Base-by-base conservation (phyloP, 2,888 invertebrate genomes). In the Pandemis corylana region DNA sequence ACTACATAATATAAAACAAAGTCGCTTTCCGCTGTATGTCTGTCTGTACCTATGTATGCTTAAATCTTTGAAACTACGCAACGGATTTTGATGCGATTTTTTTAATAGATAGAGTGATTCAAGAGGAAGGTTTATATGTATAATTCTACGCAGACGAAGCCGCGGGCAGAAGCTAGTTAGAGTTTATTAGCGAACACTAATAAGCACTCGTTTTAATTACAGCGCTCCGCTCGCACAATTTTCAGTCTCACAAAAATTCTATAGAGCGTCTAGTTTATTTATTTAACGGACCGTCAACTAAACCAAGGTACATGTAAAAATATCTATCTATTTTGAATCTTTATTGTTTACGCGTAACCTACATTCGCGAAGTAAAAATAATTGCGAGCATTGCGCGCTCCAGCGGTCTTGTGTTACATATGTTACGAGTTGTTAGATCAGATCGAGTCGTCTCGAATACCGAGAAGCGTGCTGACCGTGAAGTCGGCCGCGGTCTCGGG, bases 361-460 rank as follows among this genome's bases (percentile, higher is more conserved):
- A 89, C 78, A 86, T 87, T 83, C 78, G 80, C 76, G 78, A 77
- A 78, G 81, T 83, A 84, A 84, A 84, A 75, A 66, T 85, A 84
- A 86, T 85, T 84, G 82, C 80, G 81, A 79, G 75, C 76, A 77
- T 82, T 82, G 78, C 82, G 79, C 84, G 87, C 80, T 83, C 84
- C 81, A 85, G 79, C 80, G 82, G 78, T 81, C 82, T 86, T 84
- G 76, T 83, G 86, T 90, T 89, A 89, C 90, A 87, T 83, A 80
- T 85, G 85, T 90, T 89, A 89, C 86, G 85, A 86, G 83, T 78
- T 84, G 84, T 89, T 89, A 87, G 87, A 88, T 88, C 85, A 88
- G 87, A 85, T 83, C 82, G 80, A 83, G 80, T 79, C 59, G 79
- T 78, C 79, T 80, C 78, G 78, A 70, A 64, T 79, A 79, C 79